Evolutionary conservation across 2,888 invertebrate species (phyloP).

Genomic region (Mechanitis messenoides): DNA sequence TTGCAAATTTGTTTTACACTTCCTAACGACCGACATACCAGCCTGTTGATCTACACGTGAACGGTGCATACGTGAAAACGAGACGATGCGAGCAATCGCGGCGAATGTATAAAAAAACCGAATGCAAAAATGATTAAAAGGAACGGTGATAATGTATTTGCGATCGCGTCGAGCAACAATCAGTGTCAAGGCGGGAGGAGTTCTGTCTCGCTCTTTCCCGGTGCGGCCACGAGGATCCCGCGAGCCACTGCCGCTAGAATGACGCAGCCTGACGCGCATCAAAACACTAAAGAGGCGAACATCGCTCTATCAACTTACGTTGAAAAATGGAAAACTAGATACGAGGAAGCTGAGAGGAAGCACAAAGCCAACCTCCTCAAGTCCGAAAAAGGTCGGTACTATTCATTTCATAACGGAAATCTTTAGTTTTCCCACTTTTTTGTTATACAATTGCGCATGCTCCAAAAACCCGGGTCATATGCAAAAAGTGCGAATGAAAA

Average conservation of each 20-base stretch:
- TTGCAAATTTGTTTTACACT: constrained; percentile 52
- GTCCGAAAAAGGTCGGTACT: constrained; percentile 81
- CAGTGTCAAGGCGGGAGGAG: constrained; percentile 69
- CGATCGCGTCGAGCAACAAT: constrained; percentile 73
- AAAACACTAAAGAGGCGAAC: constrained; percentile 67
- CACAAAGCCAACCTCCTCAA: constrained; percentile 81
- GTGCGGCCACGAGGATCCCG: constrained; percentile 68
- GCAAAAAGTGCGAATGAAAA: constrained; percentile 62
- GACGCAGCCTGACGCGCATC: constrained; percentile 72
- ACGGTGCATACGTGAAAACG: constrained; percentile 58
- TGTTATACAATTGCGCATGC: constrained; percentile 59
- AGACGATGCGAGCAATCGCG: constrained; percentile 61
- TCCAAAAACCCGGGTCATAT: constrained; percentile 48
- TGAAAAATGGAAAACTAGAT: constrained; percentile 81
- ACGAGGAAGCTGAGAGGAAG: constrained; percentile 82
- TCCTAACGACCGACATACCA: constrained; percentile 47
- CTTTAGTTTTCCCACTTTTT: constrained; percentile 41
- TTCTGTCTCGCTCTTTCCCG: constrained; percentile 66
- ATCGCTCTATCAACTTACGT: constrained; percentile 71
- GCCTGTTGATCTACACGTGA: constrained; percentile 70
- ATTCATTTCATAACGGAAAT: constrained; percentile 33
- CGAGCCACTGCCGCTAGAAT: constrained; percentile 71
- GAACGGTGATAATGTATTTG: constrained; percentile 75
- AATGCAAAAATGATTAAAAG: constrained; percentile 76
- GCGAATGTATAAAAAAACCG: constrained; percentile 64